Base-by-base conservation (phyloP, 2,797 vertebrate genomes). In the Labeo calbasu region DNA sequence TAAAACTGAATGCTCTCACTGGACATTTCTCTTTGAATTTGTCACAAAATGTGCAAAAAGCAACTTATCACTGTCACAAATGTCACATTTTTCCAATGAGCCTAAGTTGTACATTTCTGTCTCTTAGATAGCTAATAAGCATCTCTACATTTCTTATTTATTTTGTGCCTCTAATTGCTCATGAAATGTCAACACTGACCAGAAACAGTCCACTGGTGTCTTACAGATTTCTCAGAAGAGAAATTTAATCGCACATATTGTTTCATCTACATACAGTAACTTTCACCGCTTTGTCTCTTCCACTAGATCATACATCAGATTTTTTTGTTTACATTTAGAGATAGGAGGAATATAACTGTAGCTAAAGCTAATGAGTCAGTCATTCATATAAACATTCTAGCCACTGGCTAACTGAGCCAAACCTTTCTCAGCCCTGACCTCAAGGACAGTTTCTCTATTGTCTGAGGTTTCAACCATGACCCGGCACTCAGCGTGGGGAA, bases 391-490 rank as follows among this genome's bases (percentile, higher is more conserved):
- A 66, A 66, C 19, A 15, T 48, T 73, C 15, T 46, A 32, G 21
- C 40, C 21, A 66, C 48, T 85, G 32, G 23, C 15, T 77, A 57
- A 36, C 46, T 43, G n/a, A 91, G 89, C n/a, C 36, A 15, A 57
- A 9, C 8, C 15, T 21, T 78, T 84, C 79, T 5, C 89, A 91
- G 82, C 82, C 88, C 87, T 90, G 89, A 88, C 91, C 89, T 89
- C 87, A 19, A 88, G 88, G 92, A 92, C 91, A 90, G 89, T 86
- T 90, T 89, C 79, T 78, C 92, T 87, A 94, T 95, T 94, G 93
- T 95, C 89, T 93, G 77, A 76, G 90, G 88, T 88, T 87, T 82
- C 84, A 87, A 86, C 91, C 89, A 5, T 94, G 94, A 95, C 95
- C 94, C 90, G 55, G 12, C 71, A 72, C 89, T 76, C 71, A 55